Base-by-base conservation (phyloP, 1,140 invertebrate species). In the Bathynomus jamesi region DNA sequence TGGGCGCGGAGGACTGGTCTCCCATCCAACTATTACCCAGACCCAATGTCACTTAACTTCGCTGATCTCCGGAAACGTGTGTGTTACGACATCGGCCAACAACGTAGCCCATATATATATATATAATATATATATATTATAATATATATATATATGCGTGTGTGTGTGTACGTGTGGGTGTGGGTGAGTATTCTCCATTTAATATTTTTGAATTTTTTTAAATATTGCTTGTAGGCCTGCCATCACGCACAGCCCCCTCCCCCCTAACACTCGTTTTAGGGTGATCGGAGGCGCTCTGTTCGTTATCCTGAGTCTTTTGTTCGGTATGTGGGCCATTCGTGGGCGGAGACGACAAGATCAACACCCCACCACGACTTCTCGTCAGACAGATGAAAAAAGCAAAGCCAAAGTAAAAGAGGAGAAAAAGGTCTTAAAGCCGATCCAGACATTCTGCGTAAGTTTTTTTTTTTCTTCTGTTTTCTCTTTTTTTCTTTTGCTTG, bases 311-410 rank as follows among this genome's bases (percentile, higher is more conserved):
- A 30, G 60, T 30, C 27, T 69, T n/a, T 61, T 69, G 25, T 61
- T 69, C 24, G 67, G 46, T 61, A 61, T 69, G 67, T 69, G 67
- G 67, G 67, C 67, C 53, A 25, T 69, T 25, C 25, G 67, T n/a
- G 67, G 67, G 10, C 31, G 67, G 4, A 24, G 67, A 40, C 25
- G 67, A 29, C 67, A 69, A 27, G 67, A 61, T 30, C 40, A 53
- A 28, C 25, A 61, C n/a, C n/a, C n/a, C 67, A 53, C 24, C 67
- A 69, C 40, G 40, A 53, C 40, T 53, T 53, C 21, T 11, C 21
- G 13, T 53, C 40, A 5, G 40, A 53, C 21, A 17, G 13, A 53
- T 17, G 13, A 53, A 53, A 53, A 53, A 53, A 53, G 21, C 40
- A 53, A 53, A 53, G 40, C 21, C 21, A 11, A 1, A 17, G 11